These are phyloP conservation scores for Cheirogaleus major DNA, from an alignment of 2,797 vertebrate species.

Conservation along the genomic window DNA sequence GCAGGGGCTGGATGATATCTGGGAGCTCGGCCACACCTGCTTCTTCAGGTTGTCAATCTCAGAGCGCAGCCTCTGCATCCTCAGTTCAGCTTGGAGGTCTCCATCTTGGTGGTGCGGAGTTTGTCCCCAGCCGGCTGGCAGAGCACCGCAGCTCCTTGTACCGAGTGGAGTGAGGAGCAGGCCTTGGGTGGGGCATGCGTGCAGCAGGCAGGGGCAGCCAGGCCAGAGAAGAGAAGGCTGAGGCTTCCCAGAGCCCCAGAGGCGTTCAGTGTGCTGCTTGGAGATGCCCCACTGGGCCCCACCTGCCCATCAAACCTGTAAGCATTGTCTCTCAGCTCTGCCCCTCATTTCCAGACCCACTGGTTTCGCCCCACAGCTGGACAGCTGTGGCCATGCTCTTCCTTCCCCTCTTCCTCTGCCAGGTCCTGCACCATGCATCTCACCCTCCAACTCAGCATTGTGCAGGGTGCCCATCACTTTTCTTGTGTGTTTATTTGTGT, in stretches of 20 bases:
- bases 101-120: slow-evolving; percentile 86
- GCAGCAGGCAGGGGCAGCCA: rapidly evolving
- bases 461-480: not conserved
- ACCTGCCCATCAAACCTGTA: not conserved
- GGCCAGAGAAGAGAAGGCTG: not conserved
- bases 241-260: not conserved
- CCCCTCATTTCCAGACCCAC: not conserved
- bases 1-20: not conserved
- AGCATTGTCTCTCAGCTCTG: not conserved
- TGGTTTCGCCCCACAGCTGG: not conserved
- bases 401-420: not conserved
- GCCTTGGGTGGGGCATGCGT: not conserved
- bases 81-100: slow-evolving; percentile 86
- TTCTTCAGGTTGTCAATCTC: slow-evolving; percentile 88
- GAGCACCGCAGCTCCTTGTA: slow-evolving; percentile 87
- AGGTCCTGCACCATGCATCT: not conserved
- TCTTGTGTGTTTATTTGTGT: not conserved
- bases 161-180: slow-evolving; percentile 72
- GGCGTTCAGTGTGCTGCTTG: rapidly evolving
- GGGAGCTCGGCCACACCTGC: slow-evolving; percentile 83
- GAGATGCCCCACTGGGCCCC: not conserved
- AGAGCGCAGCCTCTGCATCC: slow-evolving; percentile 85
- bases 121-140: slow-evolving; percentile 86
- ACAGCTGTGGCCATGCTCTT: not conserved
- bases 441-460: not conserved